Conservation (phyloP, 2,113 vertebrate species). For the Bettongia penicillata region DNA sequence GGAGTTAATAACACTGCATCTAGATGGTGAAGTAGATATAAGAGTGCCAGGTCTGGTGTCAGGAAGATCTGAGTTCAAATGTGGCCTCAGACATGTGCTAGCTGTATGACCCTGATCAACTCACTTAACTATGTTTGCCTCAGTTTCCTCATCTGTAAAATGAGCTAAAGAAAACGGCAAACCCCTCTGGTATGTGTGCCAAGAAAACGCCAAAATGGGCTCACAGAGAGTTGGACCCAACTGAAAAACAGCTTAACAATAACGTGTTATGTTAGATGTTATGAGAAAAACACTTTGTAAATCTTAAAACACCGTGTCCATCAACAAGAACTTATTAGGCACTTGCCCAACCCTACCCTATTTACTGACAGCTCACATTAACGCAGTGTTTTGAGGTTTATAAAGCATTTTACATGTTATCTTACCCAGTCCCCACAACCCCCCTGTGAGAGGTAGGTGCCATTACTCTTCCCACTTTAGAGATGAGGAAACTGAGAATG, state of each 20-base stretch:
- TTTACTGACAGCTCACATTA: not conserved
- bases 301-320: not conserved
- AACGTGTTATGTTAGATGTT: not conserved
- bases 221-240: not conserved
- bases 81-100: not conserved
- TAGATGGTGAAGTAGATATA: not conserved
- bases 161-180: not conserved
- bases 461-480: not conserved
- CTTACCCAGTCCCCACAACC: not conserved
- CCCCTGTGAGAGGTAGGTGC: not conserved
- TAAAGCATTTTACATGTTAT: not conserved
- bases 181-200: not conserved
- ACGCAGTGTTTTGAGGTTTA: not conserved
- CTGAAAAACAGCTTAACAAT: not conserved
- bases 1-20: not conserved
- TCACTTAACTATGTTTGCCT: not conserved
- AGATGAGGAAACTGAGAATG: not conserved
- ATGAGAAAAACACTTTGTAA: not conserved
- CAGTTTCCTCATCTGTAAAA: not conserved
- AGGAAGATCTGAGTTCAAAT: not conserved
- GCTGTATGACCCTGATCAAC: not conserved
- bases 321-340: not conserved
- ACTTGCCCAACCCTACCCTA: not conserved
- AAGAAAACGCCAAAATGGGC: not conserved
- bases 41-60: not conserved